phyloP scores from a whole-genome alignment of 2,113 vertebrate species.

The Danionella cerebrum region DNA sequence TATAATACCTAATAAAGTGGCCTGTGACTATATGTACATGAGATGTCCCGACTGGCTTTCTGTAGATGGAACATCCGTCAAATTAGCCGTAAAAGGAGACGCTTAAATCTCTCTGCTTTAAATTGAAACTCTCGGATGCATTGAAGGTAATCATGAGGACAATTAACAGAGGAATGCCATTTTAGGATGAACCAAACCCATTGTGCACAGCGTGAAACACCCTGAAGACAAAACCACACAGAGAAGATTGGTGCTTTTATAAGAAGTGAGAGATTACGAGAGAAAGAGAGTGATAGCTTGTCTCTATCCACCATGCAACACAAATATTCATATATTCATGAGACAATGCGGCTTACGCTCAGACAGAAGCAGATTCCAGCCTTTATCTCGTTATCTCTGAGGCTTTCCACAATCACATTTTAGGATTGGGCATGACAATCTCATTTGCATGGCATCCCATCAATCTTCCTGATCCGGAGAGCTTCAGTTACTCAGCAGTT shows the following conservation, averaged over 20 bases:
- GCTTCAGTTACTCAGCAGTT: neutral
- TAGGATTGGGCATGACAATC: neutral
- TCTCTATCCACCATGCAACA: neutral
- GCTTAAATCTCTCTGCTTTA: too few species aligned
- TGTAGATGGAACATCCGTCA: too few species aligned
- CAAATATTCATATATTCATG: constrained; percentile 12
- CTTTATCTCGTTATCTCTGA: constrained; percentile 3
- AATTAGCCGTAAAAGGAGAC: too few species aligned
- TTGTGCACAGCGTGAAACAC: too few species aligned
- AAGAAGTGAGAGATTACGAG: neutral
- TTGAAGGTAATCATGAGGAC: too few species aligned
- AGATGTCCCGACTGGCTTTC: too few species aligned
- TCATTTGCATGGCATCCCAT: neutral
- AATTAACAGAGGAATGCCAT: too few species aligned
- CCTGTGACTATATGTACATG: too few species aligned
- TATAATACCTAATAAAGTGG: too few species aligned
- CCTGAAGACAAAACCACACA: neutral
- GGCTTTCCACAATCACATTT: constrained; percentile 10
- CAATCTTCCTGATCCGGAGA: neutral
- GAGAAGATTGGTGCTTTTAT: neutral
- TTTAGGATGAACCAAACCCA: too few species aligned
- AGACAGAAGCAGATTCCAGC: neutral
- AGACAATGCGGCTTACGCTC: neutral
- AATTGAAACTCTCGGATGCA: too few species aligned
- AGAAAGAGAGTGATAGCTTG: constrained; percentile 5